A percentile compares a stretch with the other conserved stretches of the same genome.
These are phyloP conservation scores for Strix uralensis DNA, from an alignment of 2,113 vertebrate species.

Conservation along the genomic window DNA sequence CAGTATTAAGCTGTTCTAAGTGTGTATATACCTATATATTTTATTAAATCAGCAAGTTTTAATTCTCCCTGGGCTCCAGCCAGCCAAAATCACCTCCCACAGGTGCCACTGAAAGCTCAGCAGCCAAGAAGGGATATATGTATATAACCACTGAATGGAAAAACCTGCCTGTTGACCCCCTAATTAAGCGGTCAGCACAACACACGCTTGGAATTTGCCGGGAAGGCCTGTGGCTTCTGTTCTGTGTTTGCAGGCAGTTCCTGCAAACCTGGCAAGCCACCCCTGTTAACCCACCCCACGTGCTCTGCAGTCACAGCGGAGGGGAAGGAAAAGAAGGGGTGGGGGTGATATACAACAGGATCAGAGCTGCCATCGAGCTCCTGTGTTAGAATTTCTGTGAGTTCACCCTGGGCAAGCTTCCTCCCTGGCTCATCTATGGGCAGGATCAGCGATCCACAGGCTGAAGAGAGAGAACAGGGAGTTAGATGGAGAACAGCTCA, in stretches of 20 bases:
- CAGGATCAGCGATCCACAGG: neutral
- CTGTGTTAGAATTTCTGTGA: neutral
- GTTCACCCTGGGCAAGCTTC: neutral
- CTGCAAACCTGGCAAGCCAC: neutral
- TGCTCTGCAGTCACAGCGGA: neutral
- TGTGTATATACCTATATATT: neutral
- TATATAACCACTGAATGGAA: neutral
- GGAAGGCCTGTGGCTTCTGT: neutral
- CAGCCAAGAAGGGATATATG: neutral
- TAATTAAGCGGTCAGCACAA: neutral
- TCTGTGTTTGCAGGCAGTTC: neutral
- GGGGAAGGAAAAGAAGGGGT: neutral
- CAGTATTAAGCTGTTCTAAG: neutral
- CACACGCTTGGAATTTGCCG: neutral
- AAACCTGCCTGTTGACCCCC: neutral
- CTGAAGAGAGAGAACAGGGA: neutral
- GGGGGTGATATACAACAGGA: neutral
- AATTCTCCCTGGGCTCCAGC: neutral
- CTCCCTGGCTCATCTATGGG: neutral
- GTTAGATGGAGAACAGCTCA: neutral
- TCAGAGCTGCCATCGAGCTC: neutral
- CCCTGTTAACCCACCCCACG: neutral
- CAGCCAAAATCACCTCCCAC: neutral
- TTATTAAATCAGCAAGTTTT: neutral
- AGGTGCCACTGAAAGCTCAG: neutral